These are phyloP conservation scores for Dryocosmus kuriphilus DNA, from an alignment of 2,888 invertebrate genomes.

Conservation along the genomic window DNA sequence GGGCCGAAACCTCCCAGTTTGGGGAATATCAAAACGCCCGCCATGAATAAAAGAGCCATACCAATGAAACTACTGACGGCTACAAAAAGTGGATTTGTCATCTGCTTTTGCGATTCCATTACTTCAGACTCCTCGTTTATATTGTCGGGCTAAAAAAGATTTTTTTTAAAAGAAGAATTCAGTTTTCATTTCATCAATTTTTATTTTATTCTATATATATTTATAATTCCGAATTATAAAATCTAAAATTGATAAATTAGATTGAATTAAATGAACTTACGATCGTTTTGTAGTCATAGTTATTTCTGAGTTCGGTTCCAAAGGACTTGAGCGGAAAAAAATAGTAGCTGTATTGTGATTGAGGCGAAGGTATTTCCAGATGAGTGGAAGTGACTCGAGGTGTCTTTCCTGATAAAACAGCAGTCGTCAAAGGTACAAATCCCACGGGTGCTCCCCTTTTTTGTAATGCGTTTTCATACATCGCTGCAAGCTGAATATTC, in stretches of 20 bases:
- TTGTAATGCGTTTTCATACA: slow-evolving; percentile 78
- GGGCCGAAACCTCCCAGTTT: slow-evolving; percentile 72
- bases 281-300: slow-evolving; percentile 60
- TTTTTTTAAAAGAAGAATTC: not conserved
- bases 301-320: slow-evolving; percentile 71
- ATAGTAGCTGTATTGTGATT: slow-evolving; percentile 78
- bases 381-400: slow-evolving; percentile 57
- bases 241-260: not conserved
- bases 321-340: slow-evolving; percentile 80
- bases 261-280: slow-evolving; percentile 53
- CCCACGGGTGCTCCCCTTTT: slow-evolving; percentile 70
- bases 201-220: not conserved
- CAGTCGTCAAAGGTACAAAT: slow-evolving; percentile 61
- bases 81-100: slow-evolving; percentile 80
- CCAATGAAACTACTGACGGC: slow-evolving; percentile 81
- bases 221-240: too few species aligned
- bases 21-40: slow-evolving; percentile 79
- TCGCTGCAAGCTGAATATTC: slow-evolving; percentile 77
- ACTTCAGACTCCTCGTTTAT: slow-evolving; percentile 50
- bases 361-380: slow-evolving; percentile 56
- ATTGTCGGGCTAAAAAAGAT: slow-evolving; percentile 56
- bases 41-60: slow-evolving; percentile 79
- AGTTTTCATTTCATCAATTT: not conserved
- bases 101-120: slow-evolving; percentile 69
- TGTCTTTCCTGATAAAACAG: slow-evolving; percentile 56